These are phyloP conservation scores for Polydesmus complanatus DNA, from an alignment of 2,888 invertebrate species.

Conservation along the genomic window DNA sequence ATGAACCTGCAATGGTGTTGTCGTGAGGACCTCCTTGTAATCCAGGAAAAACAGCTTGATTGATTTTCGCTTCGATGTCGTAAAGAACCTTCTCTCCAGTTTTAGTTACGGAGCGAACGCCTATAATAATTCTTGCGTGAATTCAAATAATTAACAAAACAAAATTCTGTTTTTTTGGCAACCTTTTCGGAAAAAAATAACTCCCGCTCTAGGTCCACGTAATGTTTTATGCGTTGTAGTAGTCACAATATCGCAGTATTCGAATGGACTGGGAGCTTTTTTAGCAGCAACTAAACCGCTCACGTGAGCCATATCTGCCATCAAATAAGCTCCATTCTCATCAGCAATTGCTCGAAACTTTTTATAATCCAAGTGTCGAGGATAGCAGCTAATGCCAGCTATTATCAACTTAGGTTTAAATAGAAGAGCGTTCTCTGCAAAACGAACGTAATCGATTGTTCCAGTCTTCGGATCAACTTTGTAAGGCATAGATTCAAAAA, in stretches of 20 bases:
- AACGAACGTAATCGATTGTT: conserved; percentile 78
- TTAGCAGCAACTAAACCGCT: conserved; percentile 83
- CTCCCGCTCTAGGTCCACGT: conserved; percentile 59
- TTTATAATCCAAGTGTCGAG: conserved; percentile 79
- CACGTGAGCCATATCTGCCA: conserved; percentile 94
- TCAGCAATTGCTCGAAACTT: conserved; percentile 71
- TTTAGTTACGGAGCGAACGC: conserved; percentile 58
- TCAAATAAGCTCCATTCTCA: conserved; percentile 64
- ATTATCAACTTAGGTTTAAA: conserved; percentile 88
- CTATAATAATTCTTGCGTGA: conserved; percentile 25
- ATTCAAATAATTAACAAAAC: background rate
- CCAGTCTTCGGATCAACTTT: conserved; percentile 65
- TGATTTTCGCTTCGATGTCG: conserved; percentile 75
- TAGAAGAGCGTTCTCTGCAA: conserved; percentile 63
- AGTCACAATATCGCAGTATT: conserved; percentile 78
- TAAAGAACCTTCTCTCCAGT: conserved; percentile 75
- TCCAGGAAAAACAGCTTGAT: conserved; percentile 80
- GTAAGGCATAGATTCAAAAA: conserved; percentile 97
- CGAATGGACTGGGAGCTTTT: conserved; percentile 77
- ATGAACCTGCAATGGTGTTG: conserved; percentile 75
- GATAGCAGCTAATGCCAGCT: conserved; percentile 88
- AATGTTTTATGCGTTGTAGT: conserved; percentile 94
- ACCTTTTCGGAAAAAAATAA: conserved; percentile 85
- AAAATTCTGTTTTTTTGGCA: background rate
- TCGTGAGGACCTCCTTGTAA: conserved; percentile 97